Conservation (phyloP, 2,888 invertebrate species). For the Caenorhabditis sp. region DNA sequence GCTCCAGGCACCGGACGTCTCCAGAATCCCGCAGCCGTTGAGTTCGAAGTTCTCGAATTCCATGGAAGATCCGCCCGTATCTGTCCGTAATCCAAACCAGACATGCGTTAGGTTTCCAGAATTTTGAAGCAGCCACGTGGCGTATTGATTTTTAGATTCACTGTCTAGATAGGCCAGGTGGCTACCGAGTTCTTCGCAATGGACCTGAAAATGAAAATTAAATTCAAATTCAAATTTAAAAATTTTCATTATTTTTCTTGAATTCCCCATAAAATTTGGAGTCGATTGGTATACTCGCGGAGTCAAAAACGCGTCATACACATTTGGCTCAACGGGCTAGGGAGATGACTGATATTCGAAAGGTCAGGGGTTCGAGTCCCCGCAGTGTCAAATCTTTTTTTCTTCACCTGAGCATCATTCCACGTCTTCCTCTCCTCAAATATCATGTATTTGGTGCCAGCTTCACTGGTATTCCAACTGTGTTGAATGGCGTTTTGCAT, state of each 20-base stretch:
- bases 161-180: constrained; percentile 50
- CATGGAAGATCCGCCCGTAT: not conserved
- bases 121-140: constrained; percentile 6
- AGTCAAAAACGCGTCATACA: no score
- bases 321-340: no score
- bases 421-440: constrained; percentile 46
- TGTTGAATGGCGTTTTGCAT: constrained; percentile 27
- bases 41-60: constrained; percentile 27
- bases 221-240: no score
- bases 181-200: constrained; percentile 38
- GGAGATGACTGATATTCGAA: no score
- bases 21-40: constrained; percentile 36
- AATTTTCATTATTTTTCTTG: no score
- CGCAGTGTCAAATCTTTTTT: no score
- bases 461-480: constrained; percentile 51
- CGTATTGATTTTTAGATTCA: constrained; percentile 44
- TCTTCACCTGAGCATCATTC: constrained; percentile 61
- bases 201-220: constrained; percentile 39
- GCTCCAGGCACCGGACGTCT: constrained; percentile 36
- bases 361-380: no score
- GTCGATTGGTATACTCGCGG: no score
- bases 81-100: constrained; percentile 48
- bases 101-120: constrained; percentile 12
- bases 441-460: constrained; percentile 46
- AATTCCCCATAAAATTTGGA: no score